These are phyloP conservation scores for Ferrisia virgata DNA, from an alignment of 2,888 invertebrate genomes.

Conservation along the genomic window DNA sequence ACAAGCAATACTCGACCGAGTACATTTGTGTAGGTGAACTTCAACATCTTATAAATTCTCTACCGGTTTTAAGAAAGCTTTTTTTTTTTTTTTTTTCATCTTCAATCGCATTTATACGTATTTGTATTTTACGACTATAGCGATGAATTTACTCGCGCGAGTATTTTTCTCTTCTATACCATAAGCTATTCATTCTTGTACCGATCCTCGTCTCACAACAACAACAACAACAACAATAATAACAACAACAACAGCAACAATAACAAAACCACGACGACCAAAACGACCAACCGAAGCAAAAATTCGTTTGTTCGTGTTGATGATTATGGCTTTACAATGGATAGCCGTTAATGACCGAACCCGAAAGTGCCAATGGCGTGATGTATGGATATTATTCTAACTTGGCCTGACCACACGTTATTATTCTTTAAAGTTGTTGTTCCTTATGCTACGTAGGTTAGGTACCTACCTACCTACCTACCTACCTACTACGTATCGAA, in stretches of 20 bases:
- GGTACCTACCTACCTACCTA: too few species aligned
- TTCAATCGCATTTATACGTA: not conserved
- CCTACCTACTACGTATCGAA: not conserved
- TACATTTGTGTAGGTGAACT: not conserved
- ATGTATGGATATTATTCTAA: slow-evolving; percentile 36
- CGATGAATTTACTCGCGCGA: not conserved
- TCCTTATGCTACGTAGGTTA: not conserved
- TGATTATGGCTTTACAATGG: slow-evolving; percentile 29
- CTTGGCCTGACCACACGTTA: slow-evolving; percentile 30
- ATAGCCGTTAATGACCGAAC: slow-evolving; percentile 30
- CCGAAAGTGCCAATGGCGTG: slow-evolving; percentile 36
- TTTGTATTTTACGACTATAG: not conserved
- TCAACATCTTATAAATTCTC: not conserved
- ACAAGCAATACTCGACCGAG: not conserved
- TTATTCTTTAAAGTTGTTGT: slow-evolving; percentile 28
- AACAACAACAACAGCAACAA: not conserved
- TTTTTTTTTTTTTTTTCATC: not conserved
- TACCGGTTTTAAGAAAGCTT: slow-evolving; percentile 13
- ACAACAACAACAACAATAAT: not conserved
- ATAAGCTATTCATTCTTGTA: not conserved
- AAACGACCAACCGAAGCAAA: not conserved
- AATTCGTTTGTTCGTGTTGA: slow-evolving; percentile 30
- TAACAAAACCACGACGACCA: not conserved
- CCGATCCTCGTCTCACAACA: too few species aligned
- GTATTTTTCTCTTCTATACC: not conserved